A percentile compares a stretch with the other conserved stretches of the same genome.
Conservation (phyloP, 23 tunicate species). For the Halocynthia roretzi region DNA sequence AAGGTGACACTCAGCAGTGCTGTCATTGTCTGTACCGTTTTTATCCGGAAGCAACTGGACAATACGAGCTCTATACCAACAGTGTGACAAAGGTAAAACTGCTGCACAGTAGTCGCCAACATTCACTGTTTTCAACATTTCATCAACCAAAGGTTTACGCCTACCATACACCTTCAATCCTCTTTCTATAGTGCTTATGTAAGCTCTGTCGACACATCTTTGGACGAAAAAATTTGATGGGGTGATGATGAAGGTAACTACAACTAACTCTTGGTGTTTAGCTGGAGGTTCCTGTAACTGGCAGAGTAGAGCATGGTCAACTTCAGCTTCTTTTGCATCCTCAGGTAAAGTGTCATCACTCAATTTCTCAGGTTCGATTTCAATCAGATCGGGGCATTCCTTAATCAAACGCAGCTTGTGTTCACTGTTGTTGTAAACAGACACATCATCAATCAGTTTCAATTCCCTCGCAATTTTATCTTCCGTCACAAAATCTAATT, state of each 20-base stretch:
- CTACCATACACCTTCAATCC: conserved; percentile 20
- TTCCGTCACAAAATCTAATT: too few species aligned
- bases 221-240: conserved; percentile 57
- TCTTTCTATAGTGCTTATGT: conserved; percentile 23
- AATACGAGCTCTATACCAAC: conserved; percentile 59
- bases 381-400: conserved; percentile 3
- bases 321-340: background rate
- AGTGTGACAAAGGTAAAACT: conserved; percentile 5
- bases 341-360: background rate
- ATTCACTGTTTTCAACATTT: conserved; percentile 16
- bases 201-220: conserved; percentile 33
- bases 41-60: conserved; percentile 6
- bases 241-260: conserved; percentile 29
- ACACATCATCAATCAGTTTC: too few species aligned
- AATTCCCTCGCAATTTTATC: too few species aligned
- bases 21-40: background rate
- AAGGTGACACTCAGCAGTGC: background rate
- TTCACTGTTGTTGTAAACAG: too few species aligned
- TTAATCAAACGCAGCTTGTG: background rate
- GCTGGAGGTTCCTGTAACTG: conserved; percentile 31
- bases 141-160: conserved; percentile 14
- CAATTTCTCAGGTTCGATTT: background rate
- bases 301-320: background rate
- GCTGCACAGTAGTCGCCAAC: conserved; percentile 61
- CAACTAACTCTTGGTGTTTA: conserved; percentile 47